Evolutionary conservation across 2,888 invertebrate genomes (phyloP).

Genomic region (Cantharis rufa): DNA sequence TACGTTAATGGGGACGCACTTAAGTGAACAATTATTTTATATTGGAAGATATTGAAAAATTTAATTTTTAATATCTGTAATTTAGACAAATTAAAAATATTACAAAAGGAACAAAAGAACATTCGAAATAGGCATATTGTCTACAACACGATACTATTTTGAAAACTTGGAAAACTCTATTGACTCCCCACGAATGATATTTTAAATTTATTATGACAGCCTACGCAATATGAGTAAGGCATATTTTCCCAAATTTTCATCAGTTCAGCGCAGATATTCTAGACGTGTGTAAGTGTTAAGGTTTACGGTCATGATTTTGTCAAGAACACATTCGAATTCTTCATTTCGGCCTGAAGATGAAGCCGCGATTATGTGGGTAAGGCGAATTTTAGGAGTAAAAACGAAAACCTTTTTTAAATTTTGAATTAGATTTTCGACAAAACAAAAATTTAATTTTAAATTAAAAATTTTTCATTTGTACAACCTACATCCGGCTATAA

Average conservation of each 20-base stretch:
- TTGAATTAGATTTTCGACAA: background rate
- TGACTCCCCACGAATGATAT: background rate
- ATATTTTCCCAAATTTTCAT: constrained; percentile 40
- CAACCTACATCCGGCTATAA: background rate
- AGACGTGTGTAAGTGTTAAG: constrained; percentile 38
- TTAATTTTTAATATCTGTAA: no score
- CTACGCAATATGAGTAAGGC: constrained; percentile 32
- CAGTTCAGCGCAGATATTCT: constrained; percentile 45
- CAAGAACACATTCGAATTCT: constrained; percentile 45
- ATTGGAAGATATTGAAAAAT: no score
- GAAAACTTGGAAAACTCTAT: no score
- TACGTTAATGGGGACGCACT: no score
- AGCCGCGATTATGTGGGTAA: constrained; percentile 53
- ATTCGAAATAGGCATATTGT: background rate
- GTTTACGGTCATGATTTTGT: constrained; percentile 46
- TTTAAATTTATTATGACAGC: background rate
- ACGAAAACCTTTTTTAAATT: background rate
- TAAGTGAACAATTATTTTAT: no score
- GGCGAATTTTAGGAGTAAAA: constrained; percentile 18
- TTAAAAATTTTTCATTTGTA: background rate
- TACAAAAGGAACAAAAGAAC: background rate
- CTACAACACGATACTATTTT: no score
- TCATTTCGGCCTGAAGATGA: constrained; percentile 46
- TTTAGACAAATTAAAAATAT: no score
- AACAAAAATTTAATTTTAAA: background rate